Evolutionary conservation across 1,140 invertebrate species (phyloP), one percentile per base, ranked within the genome.

Genomic region (Mylabris phalerata): DNA sequence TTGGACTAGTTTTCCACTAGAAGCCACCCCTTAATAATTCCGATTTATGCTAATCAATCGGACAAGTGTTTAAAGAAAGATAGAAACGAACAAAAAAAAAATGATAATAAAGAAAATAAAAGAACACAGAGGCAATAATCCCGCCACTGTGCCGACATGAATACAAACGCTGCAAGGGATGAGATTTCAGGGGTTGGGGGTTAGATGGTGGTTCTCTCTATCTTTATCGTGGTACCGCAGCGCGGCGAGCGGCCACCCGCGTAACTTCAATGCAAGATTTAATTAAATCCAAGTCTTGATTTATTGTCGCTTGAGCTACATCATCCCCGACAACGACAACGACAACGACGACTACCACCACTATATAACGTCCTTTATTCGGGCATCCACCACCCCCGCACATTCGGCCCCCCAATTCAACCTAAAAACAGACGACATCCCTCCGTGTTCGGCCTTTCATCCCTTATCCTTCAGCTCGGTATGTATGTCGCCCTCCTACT

Each of bases 201-300:
- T 19, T 19, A 19, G 41, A 11, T 42, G 41, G 41, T 42, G 41
- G 41, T 42, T 42, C 9, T 54, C 49, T 60, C 63, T 58, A 63
- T 66, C 64, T 63, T 61, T 67, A 60, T 68, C 64, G 68, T 32
- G 51, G 67, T 64, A 72, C 71, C 73, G 63, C 69, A 74, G 73
- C 72, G 72, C 73, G 72, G 71, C 72, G 69, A 72, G 71, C 71
- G 71, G 71, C 71, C 69, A 71, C 69, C 72, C 72, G 68, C 72
- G 70, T 69, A 71, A 73, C 72, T 75, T 76, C 75, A 75, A 75
- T 76, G 75, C 73, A 75, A 76, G 75, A 76, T 76, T 76, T 76
- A 76, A 76, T 76, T 76, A 76, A 76, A 76, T 76, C 73, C 75
- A 73, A 74, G 75, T 73, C 76, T 78, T 81, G 79, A 81, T 82